These are phyloP conservation scores for Eubucco bourcierii DNA, from an alignment of 2,113 vertebrate genomes.

Conservation along the genomic window DNA sequence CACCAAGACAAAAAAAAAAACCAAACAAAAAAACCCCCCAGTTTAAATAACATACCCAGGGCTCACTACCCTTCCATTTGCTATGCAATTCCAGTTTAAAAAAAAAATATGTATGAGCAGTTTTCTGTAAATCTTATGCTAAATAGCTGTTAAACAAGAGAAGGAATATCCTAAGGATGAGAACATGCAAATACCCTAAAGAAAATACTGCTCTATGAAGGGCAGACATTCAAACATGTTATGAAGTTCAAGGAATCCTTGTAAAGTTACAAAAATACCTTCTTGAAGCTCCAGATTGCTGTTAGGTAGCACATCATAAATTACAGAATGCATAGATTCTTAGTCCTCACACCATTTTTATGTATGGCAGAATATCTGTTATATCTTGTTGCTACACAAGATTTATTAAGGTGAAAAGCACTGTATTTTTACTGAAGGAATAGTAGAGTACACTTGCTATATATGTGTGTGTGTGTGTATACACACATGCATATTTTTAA, in stretches of 20 bases:
- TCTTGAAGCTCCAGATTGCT: constrained; percentile 33
- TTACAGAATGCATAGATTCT: constrained; percentile 64
- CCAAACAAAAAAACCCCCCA: too few species aligned
- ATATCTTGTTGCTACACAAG: constrained; percentile 32
- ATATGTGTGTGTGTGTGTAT: not conserved
- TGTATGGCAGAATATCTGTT: constrained; percentile 55
- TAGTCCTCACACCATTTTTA: constrained; percentile 53
- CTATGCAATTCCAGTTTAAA: not conserved
- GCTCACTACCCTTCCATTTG: constrained; percentile 5
- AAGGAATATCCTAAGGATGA: not conserved
- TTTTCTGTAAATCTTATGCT: constrained; percentile 32
- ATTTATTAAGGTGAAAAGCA: constrained; percentile 58
- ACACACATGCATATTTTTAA: too few species aligned
- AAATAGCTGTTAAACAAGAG: constrained; percentile 24
- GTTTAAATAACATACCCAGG: constrained; percentile 14
- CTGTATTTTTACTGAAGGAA: constrained; percentile 44
- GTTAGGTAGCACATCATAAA: constrained; percentile 37
- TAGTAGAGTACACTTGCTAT: not conserved
- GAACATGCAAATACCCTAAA: not conserved
- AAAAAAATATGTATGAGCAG: not conserved
- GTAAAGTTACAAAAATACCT: not conserved
- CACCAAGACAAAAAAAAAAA: not conserved
- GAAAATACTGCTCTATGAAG: not conserved
- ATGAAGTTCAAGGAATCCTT: not conserved
- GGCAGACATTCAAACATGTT: not conserved